phyloP scores from a whole-genome alignment of 2,888 invertebrate genomes.

The Pilophorus perplexus region DNA sequence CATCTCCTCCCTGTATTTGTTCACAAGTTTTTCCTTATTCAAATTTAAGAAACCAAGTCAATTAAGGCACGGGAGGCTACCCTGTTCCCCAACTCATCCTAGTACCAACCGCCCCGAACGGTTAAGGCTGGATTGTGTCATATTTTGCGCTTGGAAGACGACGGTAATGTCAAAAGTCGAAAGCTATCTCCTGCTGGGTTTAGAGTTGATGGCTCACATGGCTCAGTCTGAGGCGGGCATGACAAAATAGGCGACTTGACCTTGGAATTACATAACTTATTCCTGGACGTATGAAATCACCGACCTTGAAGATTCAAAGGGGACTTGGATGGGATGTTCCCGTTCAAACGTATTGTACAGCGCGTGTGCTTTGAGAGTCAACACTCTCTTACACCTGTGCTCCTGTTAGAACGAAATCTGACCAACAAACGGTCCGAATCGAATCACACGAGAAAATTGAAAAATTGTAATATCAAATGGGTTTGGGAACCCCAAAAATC shows the following conservation, averaged over 20 bases:
- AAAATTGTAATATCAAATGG: too few relatives aligned
- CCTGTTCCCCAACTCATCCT: too few relatives aligned
- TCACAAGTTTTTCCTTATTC: too few relatives aligned
- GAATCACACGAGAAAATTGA: too few relatives aligned
- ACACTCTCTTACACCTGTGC: too few relatives aligned
- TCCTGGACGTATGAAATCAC: constrained; percentile 39
- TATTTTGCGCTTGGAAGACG: constrained; percentile 10
- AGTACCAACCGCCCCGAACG: not conserved
- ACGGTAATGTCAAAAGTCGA: constrained; percentile 28
- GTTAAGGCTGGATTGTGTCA: constrained; percentile 16
- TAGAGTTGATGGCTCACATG: not conserved
- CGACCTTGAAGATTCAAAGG: constrained; percentile 25
- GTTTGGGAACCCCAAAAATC: too few relatives aligned
- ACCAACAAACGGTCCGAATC: too few relatives aligned
- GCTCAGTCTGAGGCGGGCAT: not conserved
- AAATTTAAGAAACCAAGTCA: too few relatives aligned
- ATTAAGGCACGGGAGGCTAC: too few relatives aligned
- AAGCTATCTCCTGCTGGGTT: not conserved
- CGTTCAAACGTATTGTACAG: constrained; percentile 25
- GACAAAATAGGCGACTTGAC: constrained; percentile 36
- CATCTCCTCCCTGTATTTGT: too few relatives aligned
- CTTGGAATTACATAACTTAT: constrained; percentile 38
- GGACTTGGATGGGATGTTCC: constrained; percentile 26
- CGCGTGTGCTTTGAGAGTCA: too few relatives aligned
- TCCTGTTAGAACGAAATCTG: too few relatives aligned